Evolutionary conservation across 2,797 vertebrate species (phyloP).

Genomic region (Onychomys arenicola): DNA sequence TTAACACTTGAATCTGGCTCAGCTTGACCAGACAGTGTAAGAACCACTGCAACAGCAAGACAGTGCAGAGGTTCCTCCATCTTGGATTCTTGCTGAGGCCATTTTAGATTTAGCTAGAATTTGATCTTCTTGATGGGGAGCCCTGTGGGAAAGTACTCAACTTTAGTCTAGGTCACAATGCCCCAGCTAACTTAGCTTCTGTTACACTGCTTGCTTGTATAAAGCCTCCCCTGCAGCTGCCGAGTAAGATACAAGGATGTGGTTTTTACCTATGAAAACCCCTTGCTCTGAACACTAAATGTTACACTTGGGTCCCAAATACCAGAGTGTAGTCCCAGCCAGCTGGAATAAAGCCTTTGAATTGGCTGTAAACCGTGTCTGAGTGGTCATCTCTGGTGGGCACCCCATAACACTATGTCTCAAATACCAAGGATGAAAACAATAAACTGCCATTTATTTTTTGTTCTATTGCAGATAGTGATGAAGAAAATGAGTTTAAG

Average conservation of each 20-base stretch:
- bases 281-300: neutral
- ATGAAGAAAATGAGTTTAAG: constrained; percentile 40
- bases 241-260: neutral
- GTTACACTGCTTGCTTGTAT: neutral
- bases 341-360: neutral
- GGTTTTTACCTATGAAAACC: neutral
- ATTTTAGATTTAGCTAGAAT: neutral
- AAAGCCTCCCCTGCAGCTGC: neutral
- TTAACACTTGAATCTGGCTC: neutral
- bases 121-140: neutral
- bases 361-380: neutral
- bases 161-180: neutral
- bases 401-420: neutral
- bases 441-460: neutral
- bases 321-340: neutral
- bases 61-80: neutral
- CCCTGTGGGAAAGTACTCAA: neutral
- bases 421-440: constrained; percentile 33
- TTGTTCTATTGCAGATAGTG: neutral
- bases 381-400: neutral
- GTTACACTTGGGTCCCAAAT: neutral
- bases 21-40: neutral
- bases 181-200: neutral
- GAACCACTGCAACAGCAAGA: neutral
- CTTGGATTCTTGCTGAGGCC: neutral